phyloP scores from a whole-genome alignment of 2,113 vertebrate species.

The Chlamydotis undulata region DNA sequence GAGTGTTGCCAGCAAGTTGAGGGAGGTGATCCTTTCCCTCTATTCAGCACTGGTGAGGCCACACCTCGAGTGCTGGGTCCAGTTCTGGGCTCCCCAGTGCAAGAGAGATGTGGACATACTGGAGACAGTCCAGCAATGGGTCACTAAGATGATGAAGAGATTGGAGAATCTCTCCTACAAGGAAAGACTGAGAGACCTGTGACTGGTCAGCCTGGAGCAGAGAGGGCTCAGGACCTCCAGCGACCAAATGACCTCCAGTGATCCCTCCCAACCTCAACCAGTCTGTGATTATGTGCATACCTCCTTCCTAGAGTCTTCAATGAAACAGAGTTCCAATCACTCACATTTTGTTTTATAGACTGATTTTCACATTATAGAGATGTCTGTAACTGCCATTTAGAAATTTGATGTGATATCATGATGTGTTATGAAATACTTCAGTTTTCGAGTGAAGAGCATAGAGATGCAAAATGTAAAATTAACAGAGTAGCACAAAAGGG shows the following conservation, averaged over 20 bases:
- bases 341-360: not conserved
- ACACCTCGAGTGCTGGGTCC: rapidly evolving
- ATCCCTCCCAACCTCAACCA: not conserved
- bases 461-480: not conserved
- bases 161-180: not conserved
- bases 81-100: not conserved
- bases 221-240: not conserved
- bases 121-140: not conserved
- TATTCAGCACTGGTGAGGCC: not conserved
- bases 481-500: not conserved
- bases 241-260: not conserved
- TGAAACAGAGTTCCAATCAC: not conserved
- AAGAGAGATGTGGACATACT: not conserved
- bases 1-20: rapidly evolving
- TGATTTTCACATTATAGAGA: not conserved
- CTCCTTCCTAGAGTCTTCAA: not conserved
- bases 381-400: not conserved
- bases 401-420: rapidly evolving
- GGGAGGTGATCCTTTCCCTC: not conserved
- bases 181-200: not conserved
- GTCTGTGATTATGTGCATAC: not conserved
- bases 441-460: not conserved
- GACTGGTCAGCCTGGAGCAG: not conserved
- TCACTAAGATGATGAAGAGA: not conserved
- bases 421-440: not conserved